Evolutionary conservation across 92 coral and sea anemone genomes (phyloP).

Genomic region (Parazoanthus atlanticus): DNA sequence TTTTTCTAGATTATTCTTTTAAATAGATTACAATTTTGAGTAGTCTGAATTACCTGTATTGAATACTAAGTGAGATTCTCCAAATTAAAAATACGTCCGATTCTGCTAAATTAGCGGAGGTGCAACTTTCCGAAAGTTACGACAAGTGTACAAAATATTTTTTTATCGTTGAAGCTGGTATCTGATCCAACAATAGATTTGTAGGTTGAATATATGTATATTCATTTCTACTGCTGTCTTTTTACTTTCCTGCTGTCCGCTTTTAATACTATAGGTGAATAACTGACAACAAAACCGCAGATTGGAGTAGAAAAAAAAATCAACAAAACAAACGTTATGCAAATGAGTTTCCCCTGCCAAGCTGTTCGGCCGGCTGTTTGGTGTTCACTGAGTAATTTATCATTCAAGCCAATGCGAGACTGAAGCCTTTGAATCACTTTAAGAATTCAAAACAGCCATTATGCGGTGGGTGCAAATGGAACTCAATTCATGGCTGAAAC

Average conservation of each 20-base stretch:
- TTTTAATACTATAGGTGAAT: not conserved
- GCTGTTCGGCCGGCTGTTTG: conserved; percentile 18
- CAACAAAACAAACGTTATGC: conserved; percentile 33
- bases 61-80: not conserved
- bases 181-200: not conserved
- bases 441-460: conserved; percentile 32
- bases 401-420: conserved; percentile 33
- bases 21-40: too few relatives aligned
- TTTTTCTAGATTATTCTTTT: not conserved
- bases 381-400: conserved; percentile 24
- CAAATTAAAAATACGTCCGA: not conserved
- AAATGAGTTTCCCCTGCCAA: conserved; percentile 3
- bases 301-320: conserved; percentile 10
- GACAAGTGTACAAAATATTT: not conserved
- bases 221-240: not conserved
- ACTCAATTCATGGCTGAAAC: not conserved
- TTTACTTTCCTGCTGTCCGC: conserved; percentile 15
- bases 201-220: not conserved
- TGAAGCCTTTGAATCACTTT: conserved; percentile 8
- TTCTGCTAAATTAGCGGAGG: not conserved
- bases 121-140: not conserved
- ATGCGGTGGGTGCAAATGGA: not conserved
- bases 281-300: conserved; percentile 13
- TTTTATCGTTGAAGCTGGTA: not conserved
- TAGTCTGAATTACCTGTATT: not conserved